Evolutionary conservation across 2,113 vertebrate species (phyloP).

Genomic region (Xyliphius kryptos): DNA sequence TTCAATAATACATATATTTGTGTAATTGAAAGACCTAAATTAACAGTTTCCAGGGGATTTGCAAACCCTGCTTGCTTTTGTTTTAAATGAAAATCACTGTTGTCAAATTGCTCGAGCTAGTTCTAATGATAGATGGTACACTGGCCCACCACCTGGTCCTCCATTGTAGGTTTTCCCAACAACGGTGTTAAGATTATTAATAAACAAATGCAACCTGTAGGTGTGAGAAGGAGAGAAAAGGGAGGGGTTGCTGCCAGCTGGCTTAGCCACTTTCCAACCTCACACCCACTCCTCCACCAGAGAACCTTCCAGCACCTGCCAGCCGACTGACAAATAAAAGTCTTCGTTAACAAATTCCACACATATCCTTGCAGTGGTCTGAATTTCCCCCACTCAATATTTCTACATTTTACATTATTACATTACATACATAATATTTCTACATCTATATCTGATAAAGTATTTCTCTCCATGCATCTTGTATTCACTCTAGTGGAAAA

Average conservation of each 20-base stretch:
- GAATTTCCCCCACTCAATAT: too few species aligned
- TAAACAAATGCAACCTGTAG: slow-evolving; percentile 56
- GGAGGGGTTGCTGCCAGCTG: slow-evolving; percentile 49
- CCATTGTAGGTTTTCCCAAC: slow-evolving; percentile 2
- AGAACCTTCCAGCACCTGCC: slow-evolving; percentile 19
- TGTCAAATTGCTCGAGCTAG: slow-evolving; percentile 19
- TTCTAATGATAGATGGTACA: slow-evolving; percentile 26
- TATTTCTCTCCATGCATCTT: too few species aligned
- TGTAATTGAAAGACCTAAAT: too few species aligned
- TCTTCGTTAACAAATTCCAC: slow-evolving; percentile 7
- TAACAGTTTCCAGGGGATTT: too few species aligned
- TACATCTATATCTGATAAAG: too few species aligned
- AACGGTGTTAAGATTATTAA: slow-evolving; percentile 51
- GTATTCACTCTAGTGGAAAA: too few species aligned
- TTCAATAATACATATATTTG: too few species aligned
- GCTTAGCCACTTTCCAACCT: slow-evolving; percentile 31
- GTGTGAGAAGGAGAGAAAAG: slow-evolving; percentile 30
- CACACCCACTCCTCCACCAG: slow-evolving; percentile 22
- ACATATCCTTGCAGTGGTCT: slow-evolving; percentile 3
- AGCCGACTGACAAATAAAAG: slow-evolving; percentile 22
- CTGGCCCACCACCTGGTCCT: slow-evolving; percentile 37
- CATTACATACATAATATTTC: too few species aligned
- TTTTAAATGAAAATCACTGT: slow-evolving; percentile 23
- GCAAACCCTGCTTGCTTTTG: too few species aligned
- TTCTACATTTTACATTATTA: too few species aligned